Conservation (phyloP, 1,140 invertebrate genomes). For the Aricia agestis region DNA sequence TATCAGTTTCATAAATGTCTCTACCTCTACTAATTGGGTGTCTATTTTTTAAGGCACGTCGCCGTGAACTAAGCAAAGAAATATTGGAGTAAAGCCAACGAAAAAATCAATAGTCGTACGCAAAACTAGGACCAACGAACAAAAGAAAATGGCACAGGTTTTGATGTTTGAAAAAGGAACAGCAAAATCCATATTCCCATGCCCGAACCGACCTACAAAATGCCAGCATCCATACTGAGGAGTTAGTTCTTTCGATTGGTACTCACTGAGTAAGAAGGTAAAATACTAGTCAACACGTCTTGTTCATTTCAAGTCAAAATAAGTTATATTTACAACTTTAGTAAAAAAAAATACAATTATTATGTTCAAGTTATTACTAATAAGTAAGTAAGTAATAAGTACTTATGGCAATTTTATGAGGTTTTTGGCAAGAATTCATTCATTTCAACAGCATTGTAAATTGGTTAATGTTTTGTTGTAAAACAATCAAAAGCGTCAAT, state of each 20-base stretch:
- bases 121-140: slow-evolving; percentile 8
- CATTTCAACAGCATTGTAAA: no score
- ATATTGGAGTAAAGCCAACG: slow-evolving; percentile 11
- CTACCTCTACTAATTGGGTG: slow-evolving; percentile 1
- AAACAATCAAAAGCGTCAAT: no score
- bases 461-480: no score
- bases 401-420: no score
- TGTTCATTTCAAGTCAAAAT: no score
- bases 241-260: not conserved
- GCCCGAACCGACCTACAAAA: not conserved
- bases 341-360: no score
- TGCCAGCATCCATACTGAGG: not conserved
- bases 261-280: not conserved
- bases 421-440: no score
- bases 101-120: slow-evolving; percentile 10
- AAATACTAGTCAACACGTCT: no score
- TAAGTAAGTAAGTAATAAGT: no score
- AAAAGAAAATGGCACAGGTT: slow-evolving; percentile 11
- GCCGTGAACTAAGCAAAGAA: slow-evolving; percentile 1
- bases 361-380: no score
- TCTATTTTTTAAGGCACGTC: slow-evolving; percentile 2
- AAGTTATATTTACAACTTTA: no score
- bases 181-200: not conserved
- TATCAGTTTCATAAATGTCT: not conserved
- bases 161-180: slow-evolving; percentile 8